Conservation (phyloP, 2,797 vertebrate species). For the Eospalax fontanierii region DNA sequence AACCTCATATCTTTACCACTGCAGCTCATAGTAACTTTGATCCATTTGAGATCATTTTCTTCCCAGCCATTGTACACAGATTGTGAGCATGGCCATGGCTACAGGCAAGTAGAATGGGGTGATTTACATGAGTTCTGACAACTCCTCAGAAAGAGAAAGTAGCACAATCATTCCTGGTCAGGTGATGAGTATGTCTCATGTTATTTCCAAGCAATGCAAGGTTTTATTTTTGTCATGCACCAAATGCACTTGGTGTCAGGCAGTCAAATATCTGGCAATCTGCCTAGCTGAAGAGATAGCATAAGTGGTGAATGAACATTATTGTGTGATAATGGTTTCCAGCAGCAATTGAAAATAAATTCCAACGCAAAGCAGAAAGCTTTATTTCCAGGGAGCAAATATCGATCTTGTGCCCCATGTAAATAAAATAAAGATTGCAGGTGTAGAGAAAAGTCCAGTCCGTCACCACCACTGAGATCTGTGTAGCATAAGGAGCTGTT, state of each 20-base stretch:
- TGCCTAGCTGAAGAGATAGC: conserved; percentile 78
- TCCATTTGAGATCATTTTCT: conserved; percentile 40
- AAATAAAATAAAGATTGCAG: conserved; percentile 67
- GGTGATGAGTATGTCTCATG: conserved; percentile 70
- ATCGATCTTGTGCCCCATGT: conserved; percentile 73
- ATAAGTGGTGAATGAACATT: conserved; percentile 74
- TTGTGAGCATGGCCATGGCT: conserved; percentile 52
- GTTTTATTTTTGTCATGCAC: conserved; percentile 80
- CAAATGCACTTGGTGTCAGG: conserved; percentile 70
- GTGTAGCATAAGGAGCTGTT: background rate
- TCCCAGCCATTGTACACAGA: background rate
- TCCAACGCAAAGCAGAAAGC: conserved; percentile 75
- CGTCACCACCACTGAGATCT: background rate
- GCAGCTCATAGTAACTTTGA: background rate
- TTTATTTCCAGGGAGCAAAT: conserved; percentile 74
- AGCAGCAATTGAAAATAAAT: conserved; percentile 81
- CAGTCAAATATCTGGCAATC: conserved; percentile 82
- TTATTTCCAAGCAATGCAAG: conserved; percentile 75
- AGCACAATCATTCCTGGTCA: conserved; percentile 56
- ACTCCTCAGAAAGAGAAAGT: conserved; percentile 73
- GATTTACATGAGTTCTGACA: conserved; percentile 77
- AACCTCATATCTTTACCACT: background rate
- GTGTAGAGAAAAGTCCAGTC: conserved; percentile 9
- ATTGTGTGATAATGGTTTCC: conserved; percentile 76
- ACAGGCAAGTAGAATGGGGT: background rate